phyloP scores from a whole-genome alignment of 2,113 vertebrate species.

The Scomber colias region DNA sequence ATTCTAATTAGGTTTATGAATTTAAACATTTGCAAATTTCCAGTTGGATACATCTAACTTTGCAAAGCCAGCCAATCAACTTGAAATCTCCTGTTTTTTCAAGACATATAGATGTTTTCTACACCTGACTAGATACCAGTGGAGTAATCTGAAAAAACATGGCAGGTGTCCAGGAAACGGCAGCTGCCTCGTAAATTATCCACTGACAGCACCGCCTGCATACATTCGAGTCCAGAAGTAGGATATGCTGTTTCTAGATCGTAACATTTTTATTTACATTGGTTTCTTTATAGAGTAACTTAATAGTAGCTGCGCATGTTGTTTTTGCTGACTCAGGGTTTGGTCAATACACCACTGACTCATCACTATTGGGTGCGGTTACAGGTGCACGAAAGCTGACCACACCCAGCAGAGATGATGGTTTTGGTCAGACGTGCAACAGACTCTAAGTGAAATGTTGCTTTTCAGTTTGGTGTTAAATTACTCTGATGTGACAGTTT shows the following conservation, averaged over 20 bases:
- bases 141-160: not conserved
- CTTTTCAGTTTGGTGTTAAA: not conserved
- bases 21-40: slow-evolving; percentile 9
- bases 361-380: not conserved
- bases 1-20: not conserved
- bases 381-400: not conserved
- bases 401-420: not conserved
- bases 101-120: not conserved
- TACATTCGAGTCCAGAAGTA: not conserved
- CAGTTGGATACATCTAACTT: slow-evolving; percentile 4
- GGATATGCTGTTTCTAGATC: not conserved
- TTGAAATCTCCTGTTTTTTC: not conserved
- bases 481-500: not conserved
- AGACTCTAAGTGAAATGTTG: not conserved
- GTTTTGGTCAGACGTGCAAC: slow-evolving; percentile 12
- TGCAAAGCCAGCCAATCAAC: slow-evolving; percentile 32
- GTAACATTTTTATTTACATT: not conserved
- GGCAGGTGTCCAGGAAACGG: not conserved
- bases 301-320: not conserved
- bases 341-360: not conserved
- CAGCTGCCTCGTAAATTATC: not conserved
- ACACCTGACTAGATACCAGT: not conserved
- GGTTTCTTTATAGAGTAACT: not conserved
- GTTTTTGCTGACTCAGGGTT: not conserved
- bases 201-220: too few relatives aligned